These are phyloP conservation scores for Pteromalus puparum DNA, from an alignment of 1,140 invertebrate species.

Conservation along the genomic window DNA sequence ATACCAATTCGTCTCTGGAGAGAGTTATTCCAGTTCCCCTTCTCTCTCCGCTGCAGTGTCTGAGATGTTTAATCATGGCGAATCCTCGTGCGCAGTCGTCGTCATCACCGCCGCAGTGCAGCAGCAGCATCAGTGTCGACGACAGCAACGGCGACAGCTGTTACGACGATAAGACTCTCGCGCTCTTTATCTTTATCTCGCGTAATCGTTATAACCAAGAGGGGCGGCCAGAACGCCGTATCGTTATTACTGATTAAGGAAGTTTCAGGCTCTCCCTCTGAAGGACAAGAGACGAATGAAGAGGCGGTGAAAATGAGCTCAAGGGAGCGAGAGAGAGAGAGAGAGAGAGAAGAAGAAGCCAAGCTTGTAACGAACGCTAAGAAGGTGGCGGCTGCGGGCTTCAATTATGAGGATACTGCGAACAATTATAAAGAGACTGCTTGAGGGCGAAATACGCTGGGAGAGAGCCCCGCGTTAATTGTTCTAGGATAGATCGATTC, in stretches of 20 bases:
- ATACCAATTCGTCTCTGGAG: not conserved
- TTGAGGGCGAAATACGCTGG: not conserved
- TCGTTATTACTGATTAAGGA: constrained; percentile 4
- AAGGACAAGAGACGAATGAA: not conserved
- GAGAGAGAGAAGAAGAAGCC: not conserved
- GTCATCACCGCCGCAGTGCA: too few species aligned
- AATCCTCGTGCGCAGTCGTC: not conserved
- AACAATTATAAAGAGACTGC: not conserved
- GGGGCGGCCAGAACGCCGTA: not conserved
- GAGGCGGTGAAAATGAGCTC: not conserved
- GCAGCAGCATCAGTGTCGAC: not conserved
- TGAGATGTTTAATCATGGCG: not conserved
- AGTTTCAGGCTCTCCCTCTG: not conserved
- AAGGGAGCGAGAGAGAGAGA: not conserved
- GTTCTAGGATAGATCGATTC: not conserved
- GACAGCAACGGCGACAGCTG: not conserved
- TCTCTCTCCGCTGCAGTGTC: not conserved
- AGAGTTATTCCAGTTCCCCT: not conserved
- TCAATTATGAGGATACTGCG: not conserved
- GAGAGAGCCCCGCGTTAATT: not conserved
- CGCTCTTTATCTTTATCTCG: not conserved
- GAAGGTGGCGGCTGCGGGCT: not conserved
- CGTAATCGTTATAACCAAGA: not conserved
- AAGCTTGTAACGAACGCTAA: not conserved
- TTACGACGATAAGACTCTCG: not conserved